Conservation (phyloP, 2,888 invertebrate genomes). For the Drosophila engyochracea region DNA sequence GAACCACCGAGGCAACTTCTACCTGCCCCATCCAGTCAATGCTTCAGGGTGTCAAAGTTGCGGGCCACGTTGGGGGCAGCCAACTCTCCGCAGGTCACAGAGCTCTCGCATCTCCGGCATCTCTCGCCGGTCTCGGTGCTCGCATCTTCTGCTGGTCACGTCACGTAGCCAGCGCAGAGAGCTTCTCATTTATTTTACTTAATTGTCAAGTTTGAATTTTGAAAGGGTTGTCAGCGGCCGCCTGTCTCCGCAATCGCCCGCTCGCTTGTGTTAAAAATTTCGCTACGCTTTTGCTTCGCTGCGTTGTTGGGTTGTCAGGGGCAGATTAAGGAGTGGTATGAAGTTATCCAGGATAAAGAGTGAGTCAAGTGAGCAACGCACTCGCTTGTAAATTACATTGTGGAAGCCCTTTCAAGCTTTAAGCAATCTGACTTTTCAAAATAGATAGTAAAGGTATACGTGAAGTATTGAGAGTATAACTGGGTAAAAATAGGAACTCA, state of each 20-base stretch:
- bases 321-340: conserved; percentile 42
- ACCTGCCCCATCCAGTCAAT: conserved; percentile 5
- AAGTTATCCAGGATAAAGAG: conserved; percentile 21
- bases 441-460: too few species aligned
- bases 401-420: conserved; percentile 19
- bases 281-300: conserved; percentile 63
- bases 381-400: conserved; percentile 31
- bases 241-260: conserved; percentile 7
- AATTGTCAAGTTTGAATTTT: conserved; percentile 81
- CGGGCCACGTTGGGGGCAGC: conserved; percentile 48
- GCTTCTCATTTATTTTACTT: conserved; percentile 83
- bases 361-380: conserved; percentile 29
- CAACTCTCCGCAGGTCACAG: conserved; percentile 49
- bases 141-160: conserved; percentile 68
- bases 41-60: conserved; percentile 71
- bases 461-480: too few species aligned
- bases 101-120: conserved; percentile 32
- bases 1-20: conserved; percentile 9
- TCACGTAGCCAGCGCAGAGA: conserved; percentile 65
- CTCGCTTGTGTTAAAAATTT: conserved; percentile 39
- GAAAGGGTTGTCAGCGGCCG: conserved; percentile 74
- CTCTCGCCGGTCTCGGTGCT: conserved; percentile 18
- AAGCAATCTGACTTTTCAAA: conserved; percentile 12
- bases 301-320: conserved; percentile 48
- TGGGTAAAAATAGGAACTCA: not conserved